These are phyloP conservation scores for Chelidonichthys spinosus DNA, from an alignment of 2,797 vertebrate species.

Conservation along the genomic window DNA sequence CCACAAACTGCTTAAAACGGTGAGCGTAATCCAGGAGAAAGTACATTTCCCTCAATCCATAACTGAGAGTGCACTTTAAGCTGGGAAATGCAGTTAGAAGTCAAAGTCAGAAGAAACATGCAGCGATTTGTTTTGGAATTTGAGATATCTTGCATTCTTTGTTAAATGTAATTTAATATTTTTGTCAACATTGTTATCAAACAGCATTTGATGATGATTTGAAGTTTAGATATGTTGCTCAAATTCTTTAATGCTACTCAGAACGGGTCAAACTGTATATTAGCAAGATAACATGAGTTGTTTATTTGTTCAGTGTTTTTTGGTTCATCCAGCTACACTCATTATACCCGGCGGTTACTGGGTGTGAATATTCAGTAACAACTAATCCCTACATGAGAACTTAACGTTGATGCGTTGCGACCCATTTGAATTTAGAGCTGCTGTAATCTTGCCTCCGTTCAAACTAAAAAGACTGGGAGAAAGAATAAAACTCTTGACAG, in stretches of 20 bases:
- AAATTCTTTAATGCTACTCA: background rate
- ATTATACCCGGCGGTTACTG: background rate
- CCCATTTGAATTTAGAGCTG: background rate
- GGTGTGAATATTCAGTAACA: conserved; percentile 6
- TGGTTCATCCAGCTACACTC: background rate
- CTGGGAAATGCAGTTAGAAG: too few species aligned
- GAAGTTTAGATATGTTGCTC: background rate
- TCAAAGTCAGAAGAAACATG: too few species aligned
- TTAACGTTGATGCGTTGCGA: background rate
- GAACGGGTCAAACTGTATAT: background rate
- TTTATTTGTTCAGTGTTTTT: background rate
- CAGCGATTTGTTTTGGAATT: background rate
- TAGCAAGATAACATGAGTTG: background rate
- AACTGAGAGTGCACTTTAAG: too few species aligned
- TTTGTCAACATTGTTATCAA: background rate
- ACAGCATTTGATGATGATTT: background rate
- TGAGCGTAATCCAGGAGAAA: too few species aligned
- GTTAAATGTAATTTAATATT: background rate
- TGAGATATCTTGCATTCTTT: background rate
- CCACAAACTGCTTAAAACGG: too few species aligned
- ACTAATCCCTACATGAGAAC: background rate
- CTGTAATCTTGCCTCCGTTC: background rate
- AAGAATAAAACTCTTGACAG: background rate
- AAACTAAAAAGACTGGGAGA: conserved; percentile 2
- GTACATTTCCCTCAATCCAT: too few species aligned